Base-by-base conservation (phyloP, 2,113 vertebrate genomes). In the human (Homo sapiens) region DNA sequence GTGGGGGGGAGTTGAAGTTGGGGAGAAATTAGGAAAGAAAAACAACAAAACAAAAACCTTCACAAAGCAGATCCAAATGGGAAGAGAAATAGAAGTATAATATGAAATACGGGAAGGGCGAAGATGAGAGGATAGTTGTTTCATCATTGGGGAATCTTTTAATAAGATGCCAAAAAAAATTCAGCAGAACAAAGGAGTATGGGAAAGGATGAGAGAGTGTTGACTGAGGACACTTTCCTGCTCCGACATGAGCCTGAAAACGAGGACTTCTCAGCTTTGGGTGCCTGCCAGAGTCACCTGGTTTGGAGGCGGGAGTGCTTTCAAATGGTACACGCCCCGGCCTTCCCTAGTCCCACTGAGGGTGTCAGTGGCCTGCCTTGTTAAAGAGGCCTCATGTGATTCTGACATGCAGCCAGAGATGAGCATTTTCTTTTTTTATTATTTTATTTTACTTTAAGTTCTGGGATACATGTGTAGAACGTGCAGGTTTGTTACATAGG, bases 1-100 rank as follows among this genome's bases (percentile, higher is more conserved):
- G 14, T 0, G 0, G 43, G 25, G 11, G 25, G 30, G 30, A 79
- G 43, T 2, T 35, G 25, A 30, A 43, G 45, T 20, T 12, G 76
- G 45, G 59, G 5, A 59, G 81, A 94, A 61, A 23, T n/a, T 23
- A 95, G 52, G 45, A 78, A 93, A 97, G n/a, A 16, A 43, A 97
- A 43, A 87, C 88, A 97, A 97, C 97, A 86, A 98, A 93, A 97
- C 90, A 88, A 97, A 97, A 83, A 93, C 66, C 61, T 97, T 93
- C 88, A 92, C 92, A 43, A 94, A 64, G 95, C n/a, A 94, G 89
- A 87, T 92, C 95, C 98, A 95, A 90, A 96, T 86, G 45, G 95
- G 95, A n/a, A 20, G 72, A 88, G 81, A 94, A 92, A 84, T 35
- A 95, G 68, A 80, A 66, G 93, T n/a, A 82, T 57, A 82, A 93